phyloP scores from a whole-genome alignment of 2,797 vertebrate genomes.

The Atherinosoma microstoma region DNA sequence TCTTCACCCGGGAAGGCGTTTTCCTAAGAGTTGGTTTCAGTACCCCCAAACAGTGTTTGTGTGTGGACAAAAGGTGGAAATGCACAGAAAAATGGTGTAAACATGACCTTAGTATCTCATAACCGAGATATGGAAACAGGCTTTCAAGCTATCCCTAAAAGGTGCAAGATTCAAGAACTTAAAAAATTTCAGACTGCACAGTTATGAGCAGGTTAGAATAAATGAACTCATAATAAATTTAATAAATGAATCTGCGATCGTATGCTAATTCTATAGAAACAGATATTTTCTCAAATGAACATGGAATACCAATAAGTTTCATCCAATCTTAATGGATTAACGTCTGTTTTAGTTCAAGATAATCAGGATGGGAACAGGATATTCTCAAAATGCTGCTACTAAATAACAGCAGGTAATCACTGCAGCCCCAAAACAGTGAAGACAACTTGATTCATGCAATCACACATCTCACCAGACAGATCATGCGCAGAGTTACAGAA shows the following conservation, averaged over 20 bases:
- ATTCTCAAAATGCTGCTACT: conserved; percentile 5
- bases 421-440: conserved; percentile 21
- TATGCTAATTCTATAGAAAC: not conserved
- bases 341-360: not conserved
- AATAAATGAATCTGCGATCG: not conserved
- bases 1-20: too few relatives aligned
- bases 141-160: not conserved
- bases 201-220: not conserved
- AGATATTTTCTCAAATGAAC: not conserved
- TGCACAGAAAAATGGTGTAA: not conserved
- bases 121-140: not conserved
- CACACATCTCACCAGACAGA: conserved; percentile 8
- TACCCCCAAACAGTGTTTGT: too few relatives aligned
- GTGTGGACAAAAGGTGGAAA: not conserved
- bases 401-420: conserved; percentile 11
- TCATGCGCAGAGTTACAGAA: conserved; percentile 1
- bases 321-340: not conserved
- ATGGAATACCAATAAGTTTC: not conserved
- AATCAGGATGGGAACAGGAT: not conserved
- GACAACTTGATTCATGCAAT: conserved; percentile 13
- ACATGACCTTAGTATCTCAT: not conserved
- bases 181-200: not conserved
- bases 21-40: too few relatives aligned
- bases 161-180: not conserved
- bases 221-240: not conserved